Conservation (phyloP, 2,113 vertebrate species). For the Phrynosoma blainvillii region DNA sequence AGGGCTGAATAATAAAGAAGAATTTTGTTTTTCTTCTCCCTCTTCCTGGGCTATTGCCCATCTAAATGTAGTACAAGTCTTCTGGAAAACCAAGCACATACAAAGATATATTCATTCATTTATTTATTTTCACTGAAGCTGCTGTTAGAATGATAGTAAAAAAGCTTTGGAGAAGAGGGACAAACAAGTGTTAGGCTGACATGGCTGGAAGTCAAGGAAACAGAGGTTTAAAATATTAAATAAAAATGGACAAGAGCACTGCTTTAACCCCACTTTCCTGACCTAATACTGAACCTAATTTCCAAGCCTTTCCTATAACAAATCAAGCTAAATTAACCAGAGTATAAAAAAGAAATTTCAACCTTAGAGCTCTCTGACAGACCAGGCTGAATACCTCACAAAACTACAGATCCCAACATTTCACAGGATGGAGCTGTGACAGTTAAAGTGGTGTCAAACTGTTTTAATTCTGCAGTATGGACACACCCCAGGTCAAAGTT, state of each 20-base stretch:
- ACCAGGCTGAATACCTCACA: no score
- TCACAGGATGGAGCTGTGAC: no score
- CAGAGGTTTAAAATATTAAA: constrained; percentile 60
- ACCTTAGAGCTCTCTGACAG: no score
- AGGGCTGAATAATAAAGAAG: constrained; percentile 68
- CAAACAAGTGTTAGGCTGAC: constrained; percentile 78
- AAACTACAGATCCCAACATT: no score
- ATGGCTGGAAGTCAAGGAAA: constrained; percentile 43
- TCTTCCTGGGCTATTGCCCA: not conserved
- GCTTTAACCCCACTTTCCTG: constrained; percentile 44
- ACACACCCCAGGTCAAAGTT: no score
- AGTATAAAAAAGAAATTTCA: not conserved
- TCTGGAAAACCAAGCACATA: constrained; percentile 68
- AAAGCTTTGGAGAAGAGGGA: constrained; percentile 80
- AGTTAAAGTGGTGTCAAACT: no score
- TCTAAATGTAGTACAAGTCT: constrained; percentile 68
- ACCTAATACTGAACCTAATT: not conserved
- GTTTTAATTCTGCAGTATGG: no score
- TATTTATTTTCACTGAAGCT: constrained; percentile 57
- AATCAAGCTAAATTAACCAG: not conserved
- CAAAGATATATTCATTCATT: constrained; percentile 59
- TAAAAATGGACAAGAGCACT: constrained; percentile 53
- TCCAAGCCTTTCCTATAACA: not conserved
- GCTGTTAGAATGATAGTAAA: constrained; percentile 80
- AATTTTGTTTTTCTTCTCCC: constrained; percentile 23